phyloP scores from a whole-genome alignment of 2,888 invertebrate genomes.

The Leptura quadrifasciata region DNA sequence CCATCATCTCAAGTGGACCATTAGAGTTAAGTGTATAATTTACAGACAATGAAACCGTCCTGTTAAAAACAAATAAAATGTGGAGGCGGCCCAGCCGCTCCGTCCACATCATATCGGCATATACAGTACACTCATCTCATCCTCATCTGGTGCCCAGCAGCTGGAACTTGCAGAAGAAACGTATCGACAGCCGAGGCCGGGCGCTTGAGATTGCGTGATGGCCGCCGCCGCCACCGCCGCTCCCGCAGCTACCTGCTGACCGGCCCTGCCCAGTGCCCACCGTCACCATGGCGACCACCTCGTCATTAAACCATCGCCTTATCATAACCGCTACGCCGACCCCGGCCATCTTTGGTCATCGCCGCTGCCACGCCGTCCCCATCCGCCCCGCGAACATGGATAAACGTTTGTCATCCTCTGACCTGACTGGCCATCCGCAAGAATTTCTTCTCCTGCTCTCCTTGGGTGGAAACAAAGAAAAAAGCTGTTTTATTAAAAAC shows the following conservation, averaged over 20 bases:
- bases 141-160: constrained; percentile 30
- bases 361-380: constrained; percentile 62
- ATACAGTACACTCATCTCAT: constrained; percentile 30
- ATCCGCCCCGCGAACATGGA: constrained; percentile 17
- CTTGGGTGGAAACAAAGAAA: constrained; percentile 45
- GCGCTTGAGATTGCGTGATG: constrained; percentile 74
- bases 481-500: constrained; percentile 39
- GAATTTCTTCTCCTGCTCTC: constrained; percentile 44
- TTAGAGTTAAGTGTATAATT: constrained; percentile 42
- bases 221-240: constrained; percentile 68
- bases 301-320: constrained; percentile 77
- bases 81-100: constrained; percentile 15
- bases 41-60: constrained; percentile 46
- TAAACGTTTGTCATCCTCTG: constrained; percentile 60
- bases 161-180: constrained; percentile 46
- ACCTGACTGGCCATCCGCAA: constrained; percentile 52
- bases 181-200: constrained; percentile 53
- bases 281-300: constrained; percentile 75
- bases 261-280: constrained; percentile 75
- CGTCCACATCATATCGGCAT: not conserved
- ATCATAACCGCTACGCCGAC: constrained; percentile 75
- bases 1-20: constrained; percentile 28
- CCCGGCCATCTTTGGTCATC: constrained; percentile 74
- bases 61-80: constrained; percentile 44
- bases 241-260: constrained; percentile 71